Conservation (phyloP, 2,797 vertebrate genomes). For the Trichosurus vulpecula region DNA sequence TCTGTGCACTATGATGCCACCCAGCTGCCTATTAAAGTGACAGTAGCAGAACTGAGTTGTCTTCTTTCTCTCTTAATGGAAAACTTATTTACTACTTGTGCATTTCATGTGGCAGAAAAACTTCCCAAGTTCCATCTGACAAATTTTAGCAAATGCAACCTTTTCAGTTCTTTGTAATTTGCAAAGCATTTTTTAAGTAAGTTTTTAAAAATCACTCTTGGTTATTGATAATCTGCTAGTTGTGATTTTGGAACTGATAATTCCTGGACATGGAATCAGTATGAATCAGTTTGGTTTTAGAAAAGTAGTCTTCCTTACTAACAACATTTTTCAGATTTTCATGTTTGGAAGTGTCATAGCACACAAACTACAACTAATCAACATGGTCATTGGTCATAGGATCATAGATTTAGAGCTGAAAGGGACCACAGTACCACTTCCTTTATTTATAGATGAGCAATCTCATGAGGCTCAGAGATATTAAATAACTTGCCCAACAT, state of each 20-base stretch:
- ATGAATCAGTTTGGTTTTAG: constrained; percentile 44
- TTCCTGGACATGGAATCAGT: constrained; percentile 44
- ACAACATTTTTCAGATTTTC: too few species aligned
- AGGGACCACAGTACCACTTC: too few species aligned
- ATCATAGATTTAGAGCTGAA: too few species aligned
- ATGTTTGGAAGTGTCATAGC: too few species aligned
- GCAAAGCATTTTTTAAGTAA: constrained; percentile 1
- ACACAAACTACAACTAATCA: too few species aligned
- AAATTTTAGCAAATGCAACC: too few species aligned
- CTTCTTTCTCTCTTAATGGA: not conserved
- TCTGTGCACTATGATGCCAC: too few species aligned
- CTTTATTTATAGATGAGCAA: too few species aligned
- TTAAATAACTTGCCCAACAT: too few species aligned
- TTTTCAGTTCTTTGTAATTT: not conserved
- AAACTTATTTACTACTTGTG: too few species aligned
- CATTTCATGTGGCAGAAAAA: not conserved
- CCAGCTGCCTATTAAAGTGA: not conserved
- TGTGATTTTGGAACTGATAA: constrained; percentile 12
- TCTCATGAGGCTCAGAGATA: too few species aligned
- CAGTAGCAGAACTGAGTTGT: not conserved
- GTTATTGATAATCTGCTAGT: constrained; percentile 19
- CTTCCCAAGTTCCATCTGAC: not conserved
- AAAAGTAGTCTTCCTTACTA: not conserved
- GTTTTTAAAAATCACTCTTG: not conserved
- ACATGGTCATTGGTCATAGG: too few species aligned